Evolutionary conservation across 2,888 invertebrate genomes (phyloP), one percentile per base, ranked within the genome.

Genomic region (Serrognathus titanus): DNA sequence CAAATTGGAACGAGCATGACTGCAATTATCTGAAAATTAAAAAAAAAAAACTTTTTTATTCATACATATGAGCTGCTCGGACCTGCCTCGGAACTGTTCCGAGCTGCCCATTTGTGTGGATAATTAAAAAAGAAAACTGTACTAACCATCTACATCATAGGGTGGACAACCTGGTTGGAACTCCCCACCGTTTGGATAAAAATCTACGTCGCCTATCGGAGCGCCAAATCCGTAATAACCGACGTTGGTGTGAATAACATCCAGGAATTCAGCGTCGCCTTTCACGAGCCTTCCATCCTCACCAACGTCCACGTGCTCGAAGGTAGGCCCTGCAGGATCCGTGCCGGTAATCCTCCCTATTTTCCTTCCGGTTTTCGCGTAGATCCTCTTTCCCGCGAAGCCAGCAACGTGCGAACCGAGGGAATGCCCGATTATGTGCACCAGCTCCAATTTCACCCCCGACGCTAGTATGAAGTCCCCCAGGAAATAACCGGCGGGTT

Each of bases 341-440:
- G 79, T 64, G 11, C 76, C 80, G 6, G 80, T 80, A 6, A 80
- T 72, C 61, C 81, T 70, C 7, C 75, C 78, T 3, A 81, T 55
- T 57, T 71, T 75, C 20, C 75, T 74, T 1, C 67, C 67, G 8
- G 62, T 63, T 20, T 61, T 53, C 31, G 58, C 40, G 20, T 59
- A 45, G 40, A 68, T 56, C 7, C 55, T 52, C 63, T 72, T 72
- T 2, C 71, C 71, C 24, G 66, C 62, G 53, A 65, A 61, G 31
- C 77, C 77, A 40, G 75, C 75, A 7, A 78, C 75, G 35, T 78
- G 77, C 2, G 75, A 77, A 35, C 77, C 77, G 43, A 77, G 66
- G 16, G 75, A 75, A 63, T 78, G 75, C 52, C 79, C 80, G 57
- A 80, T 72, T 53, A 80, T 69, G 63, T 80, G 80, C 31, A 80